Evolutionary conservation across 2,113 vertebrate species (phyloP), one percentile per base, ranked within the genome.

Genomic region (Pseudopodoces humilis): DNA sequence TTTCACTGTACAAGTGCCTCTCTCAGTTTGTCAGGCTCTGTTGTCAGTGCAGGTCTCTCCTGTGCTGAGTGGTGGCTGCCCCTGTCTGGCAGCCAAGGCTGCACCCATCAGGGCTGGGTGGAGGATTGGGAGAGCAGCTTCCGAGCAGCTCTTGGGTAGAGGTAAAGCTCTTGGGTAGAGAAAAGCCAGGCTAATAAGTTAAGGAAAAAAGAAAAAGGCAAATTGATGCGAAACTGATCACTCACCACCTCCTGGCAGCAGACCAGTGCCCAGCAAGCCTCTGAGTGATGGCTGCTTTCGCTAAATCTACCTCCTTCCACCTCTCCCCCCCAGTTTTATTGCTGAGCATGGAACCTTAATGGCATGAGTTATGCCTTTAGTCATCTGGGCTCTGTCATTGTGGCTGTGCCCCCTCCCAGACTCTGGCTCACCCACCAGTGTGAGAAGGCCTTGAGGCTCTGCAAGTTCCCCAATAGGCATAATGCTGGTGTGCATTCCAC

Each of bases 41-140:
- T 6, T 24, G 35, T 12, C 31, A 33, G 0, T 2, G 24, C 50
- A 0, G 0, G 17, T 39, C 11, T n/a, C 35, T 13, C 4, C 14
- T 9, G 17, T 5, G 4, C 9, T 16, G 25, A 20, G 33, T 7
- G 39, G 43, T 64, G 35, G 20, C 46, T 59, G 35, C 9, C 15
- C 20, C 7, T 2, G 4, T 20, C 37, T 33, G 18, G 30, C 30
- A 81, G 52, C 24, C 43, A 49, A 60, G 31, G 6, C 16, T 14
- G 11, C 30, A 27, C 35, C 27, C 30, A 23, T 43, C 12, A 0
- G 0, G 16, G 3, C 5, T 31, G 31, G 15, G 31, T 7, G 30
- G 7, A 53, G 14, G 13, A 46, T 23, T 0, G 0, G 16, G 41
- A 79, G 18, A 39, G 31, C 6, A 37, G 33, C 4, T 47, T 63